phyloP scores from a whole-genome alignment of 2,797 vertebrate species.

The Muscicapa striata region DNA sequence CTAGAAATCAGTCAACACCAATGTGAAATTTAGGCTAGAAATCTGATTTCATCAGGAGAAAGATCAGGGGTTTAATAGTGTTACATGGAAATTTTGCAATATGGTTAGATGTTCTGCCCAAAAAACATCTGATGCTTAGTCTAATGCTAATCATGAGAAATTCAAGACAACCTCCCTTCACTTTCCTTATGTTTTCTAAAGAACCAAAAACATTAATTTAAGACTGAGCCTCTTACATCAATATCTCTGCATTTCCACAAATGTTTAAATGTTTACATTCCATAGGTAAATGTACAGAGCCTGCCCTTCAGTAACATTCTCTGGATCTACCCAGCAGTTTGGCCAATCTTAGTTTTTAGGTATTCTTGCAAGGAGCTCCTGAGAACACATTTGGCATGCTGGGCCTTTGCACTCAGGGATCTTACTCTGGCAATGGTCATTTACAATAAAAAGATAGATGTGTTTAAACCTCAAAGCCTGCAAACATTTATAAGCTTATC shows the following conservation, averaged over 20 bases:
- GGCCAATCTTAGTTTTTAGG: background rate
- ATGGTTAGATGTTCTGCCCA: background rate
- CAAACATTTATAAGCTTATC: background rate
- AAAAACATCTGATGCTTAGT: background rate
- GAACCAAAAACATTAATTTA: background rate
- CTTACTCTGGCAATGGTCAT: fast-evolving
- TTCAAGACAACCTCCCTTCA: background rate
- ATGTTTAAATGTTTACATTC: background rate
- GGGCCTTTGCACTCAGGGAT: background rate
- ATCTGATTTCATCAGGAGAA: background rate
- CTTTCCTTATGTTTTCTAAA: background rate
- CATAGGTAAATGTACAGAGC: background rate
- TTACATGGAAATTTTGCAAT: background rate
- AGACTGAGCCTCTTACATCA: background rate
- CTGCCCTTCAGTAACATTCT: background rate
- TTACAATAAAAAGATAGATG: background rate
- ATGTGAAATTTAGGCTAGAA: background rate
- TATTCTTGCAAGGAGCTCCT: background rate
- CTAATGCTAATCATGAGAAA: background rate
- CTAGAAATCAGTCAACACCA: background rate
- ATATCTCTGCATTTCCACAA: background rate
- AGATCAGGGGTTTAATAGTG: background rate
- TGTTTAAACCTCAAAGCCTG: background rate
- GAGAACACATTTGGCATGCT: background rate
- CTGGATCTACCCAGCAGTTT: background rate